These are phyloP conservation scores for Dinoponera quadriceps DNA, from an alignment of 1,140 invertebrate genomes.

Conservation along the genomic window DNA sequence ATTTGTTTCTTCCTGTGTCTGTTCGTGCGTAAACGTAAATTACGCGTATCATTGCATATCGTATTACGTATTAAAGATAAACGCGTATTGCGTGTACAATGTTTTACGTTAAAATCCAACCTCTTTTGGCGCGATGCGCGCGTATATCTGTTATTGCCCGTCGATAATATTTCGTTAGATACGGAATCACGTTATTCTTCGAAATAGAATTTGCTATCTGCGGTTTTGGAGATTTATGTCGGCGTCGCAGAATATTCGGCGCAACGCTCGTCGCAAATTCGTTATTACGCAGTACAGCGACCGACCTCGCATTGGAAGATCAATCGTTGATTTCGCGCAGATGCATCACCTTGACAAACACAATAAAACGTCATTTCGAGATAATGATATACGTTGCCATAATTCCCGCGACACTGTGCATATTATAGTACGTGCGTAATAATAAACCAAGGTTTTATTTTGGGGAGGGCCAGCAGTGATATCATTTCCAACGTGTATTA, in stretches of 20 bases:
- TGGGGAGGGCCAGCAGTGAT: background rate
- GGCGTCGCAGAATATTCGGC: background rate
- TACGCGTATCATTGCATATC: too few relatives aligned
- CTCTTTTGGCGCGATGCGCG: background rate
- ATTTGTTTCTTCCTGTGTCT: too few relatives aligned
- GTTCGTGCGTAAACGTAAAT: too few relatives aligned
- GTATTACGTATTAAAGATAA: too few relatives aligned
- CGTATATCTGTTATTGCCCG: slow-evolving; percentile 12
- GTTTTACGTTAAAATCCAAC: background rate
- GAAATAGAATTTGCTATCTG: slow-evolving; percentile 8
- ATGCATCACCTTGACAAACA: slow-evolving; percentile 31
- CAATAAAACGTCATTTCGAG: slow-evolving; percentile 32
- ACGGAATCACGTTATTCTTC: slow-evolving; percentile 3
- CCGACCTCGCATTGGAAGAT: background rate
- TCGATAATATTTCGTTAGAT: background rate
- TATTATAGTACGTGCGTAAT: background rate
- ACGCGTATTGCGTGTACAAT: too few relatives aligned
- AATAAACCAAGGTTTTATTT: background rate
- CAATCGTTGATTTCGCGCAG: slow-evolving; percentile 45
- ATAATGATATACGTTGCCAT: slow-evolving; percentile 17
- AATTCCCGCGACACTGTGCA: slow-evolving; percentile 24
- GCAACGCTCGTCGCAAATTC: slow-evolving; percentile 22
- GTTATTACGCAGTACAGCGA: slow-evolving; percentile 2
- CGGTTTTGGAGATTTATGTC: slow-evolving; percentile 12
- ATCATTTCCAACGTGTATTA: background rate